phyloP scores from a whole-genome alignment of 2,888 invertebrate species.

The Microplitis deprimator region DNA sequence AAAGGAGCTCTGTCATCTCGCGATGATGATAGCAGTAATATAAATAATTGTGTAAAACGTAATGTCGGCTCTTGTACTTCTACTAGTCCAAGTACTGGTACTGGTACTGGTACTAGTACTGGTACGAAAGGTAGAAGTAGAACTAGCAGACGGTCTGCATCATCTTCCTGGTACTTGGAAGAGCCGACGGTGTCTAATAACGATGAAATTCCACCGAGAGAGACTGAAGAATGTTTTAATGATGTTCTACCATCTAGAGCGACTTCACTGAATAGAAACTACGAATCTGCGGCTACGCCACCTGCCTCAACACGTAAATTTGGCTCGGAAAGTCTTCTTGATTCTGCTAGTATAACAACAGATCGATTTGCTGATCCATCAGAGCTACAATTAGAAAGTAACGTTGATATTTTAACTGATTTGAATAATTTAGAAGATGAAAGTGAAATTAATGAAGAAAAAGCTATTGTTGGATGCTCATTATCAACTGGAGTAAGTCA shows the following conservation, averaged over 20 bases:
- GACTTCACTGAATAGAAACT: constrained; percentile 36
- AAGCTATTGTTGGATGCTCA: constrained; percentile 22
- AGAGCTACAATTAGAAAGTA: not conserved
- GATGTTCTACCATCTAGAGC: constrained; percentile 34
- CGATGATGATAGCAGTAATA: constrained; percentile 54
- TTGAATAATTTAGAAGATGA: constrained; percentile 19
- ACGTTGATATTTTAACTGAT: constrained; percentile 14
- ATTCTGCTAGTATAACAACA: constrained; percentile 30
- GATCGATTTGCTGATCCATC: constrained; percentile 19
- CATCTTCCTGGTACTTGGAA: constrained; percentile 46
- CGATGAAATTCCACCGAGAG: constrained; percentile 9
- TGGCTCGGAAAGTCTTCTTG: constrained; percentile 41
- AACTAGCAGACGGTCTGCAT: constrained; percentile 35
- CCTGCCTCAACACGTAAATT: constrained; percentile 32
- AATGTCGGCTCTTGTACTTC: constrained; percentile 58
- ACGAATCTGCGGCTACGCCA: constrained; percentile 18
- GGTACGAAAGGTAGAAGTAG: constrained; percentile 51
- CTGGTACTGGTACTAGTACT: constrained; percentile 56
- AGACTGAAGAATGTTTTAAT: constrained; percentile 28
- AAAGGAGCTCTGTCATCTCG: constrained; percentile 71
- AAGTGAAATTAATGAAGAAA: constrained; percentile 25
- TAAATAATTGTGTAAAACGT: constrained; percentile 52
- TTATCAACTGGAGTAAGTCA: constrained; percentile 35
- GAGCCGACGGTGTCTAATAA: constrained; percentile 41
- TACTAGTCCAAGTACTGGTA: constrained; percentile 53